phyloP scores from a whole-genome alignment of 2,797 vertebrate species.

The Basileuterus tristriatus region DNA sequence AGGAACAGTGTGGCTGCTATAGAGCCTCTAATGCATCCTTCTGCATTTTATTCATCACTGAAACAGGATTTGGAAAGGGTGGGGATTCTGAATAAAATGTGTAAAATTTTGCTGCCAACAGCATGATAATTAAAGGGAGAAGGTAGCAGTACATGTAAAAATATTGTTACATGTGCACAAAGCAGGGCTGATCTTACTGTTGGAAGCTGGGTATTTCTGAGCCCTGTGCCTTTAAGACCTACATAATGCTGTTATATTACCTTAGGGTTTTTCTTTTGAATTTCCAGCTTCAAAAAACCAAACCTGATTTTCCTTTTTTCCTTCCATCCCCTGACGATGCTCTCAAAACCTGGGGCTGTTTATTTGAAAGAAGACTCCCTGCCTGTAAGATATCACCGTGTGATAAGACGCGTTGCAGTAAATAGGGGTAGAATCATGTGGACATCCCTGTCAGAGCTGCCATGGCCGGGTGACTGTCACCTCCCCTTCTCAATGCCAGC shows the following conservation, averaged over 20 bases:
- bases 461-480: not conserved
- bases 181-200: not conserved
- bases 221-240: constrained; percentile 59
- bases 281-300: constrained; percentile 35
- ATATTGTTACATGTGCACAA: constrained; percentile 32
- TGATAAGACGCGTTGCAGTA: not conserved
- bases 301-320: not conserved
- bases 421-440: not conserved
- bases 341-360: not conserved
- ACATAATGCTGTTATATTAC: constrained; percentile 16
- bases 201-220: not conserved
- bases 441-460: not conserved
- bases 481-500: not conserved
- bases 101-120: constrained; percentile 19
- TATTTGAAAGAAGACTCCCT: not conserved
- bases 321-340: not conserved
- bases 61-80: not conserved
- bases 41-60: constrained; percentile 15
- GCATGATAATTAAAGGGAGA: constrained; percentile 16
- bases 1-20: not conserved
- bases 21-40: not conserved
- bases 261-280: constrained; percentile 48
- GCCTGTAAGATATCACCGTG: not conserved
- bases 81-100: not conserved
- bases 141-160: not conserved